These are phyloP conservation scores for Helostoma temminkii DNA, from an alignment of 2,797 vertebrate genomes.

Conservation along the genomic window DNA sequence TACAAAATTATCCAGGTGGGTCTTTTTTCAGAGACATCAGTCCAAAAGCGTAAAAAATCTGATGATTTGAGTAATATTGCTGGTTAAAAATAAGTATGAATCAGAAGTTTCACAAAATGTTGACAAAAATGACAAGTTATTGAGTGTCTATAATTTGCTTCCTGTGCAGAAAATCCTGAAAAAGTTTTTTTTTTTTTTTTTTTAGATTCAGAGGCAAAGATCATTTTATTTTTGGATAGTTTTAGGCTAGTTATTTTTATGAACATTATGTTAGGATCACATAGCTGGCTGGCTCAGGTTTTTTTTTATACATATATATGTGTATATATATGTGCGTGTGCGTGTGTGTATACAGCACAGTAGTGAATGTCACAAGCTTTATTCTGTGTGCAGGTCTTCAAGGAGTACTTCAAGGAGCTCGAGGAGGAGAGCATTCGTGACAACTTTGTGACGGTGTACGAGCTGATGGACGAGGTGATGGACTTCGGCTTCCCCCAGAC, in stretches of 20 bases:
- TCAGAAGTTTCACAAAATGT: neutral
- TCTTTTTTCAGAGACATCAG: slow-evolving; percentile 2
- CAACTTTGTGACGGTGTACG: slow-evolving; percentile 89
- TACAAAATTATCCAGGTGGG: slow-evolving; percentile 88
- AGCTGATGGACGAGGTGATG: slow-evolving; percentile 89
- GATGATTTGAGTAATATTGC: neutral
- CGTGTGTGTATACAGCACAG: too few relatives aligned
- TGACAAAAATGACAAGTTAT: neutral
- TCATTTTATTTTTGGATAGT: neutral
- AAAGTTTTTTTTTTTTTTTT: neutral
- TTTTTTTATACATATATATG: too few relatives aligned
- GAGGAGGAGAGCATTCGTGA: slow-evolving; percentile 89
- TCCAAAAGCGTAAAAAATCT: neutral
- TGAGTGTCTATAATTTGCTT: neutral
- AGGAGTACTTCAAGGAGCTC: slow-evolving; percentile 87
- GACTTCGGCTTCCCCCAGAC: slow-evolving; percentile 90
- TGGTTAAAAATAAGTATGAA: neutral
- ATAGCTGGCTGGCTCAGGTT: too few relatives aligned
- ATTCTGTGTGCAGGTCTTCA: slow-evolving; percentile 81
- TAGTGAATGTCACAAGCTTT: too few relatives aligned
- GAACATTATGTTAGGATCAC: too few relatives aligned
- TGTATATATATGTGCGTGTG: too few relatives aligned
- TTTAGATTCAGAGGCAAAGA: neutral
- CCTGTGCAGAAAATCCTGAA: neutral
- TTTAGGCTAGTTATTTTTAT: neutral